These are phyloP conservation scores for Tachysurus fulvidraco DNA, from an alignment of 2,113 vertebrate species.

Conservation along the genomic window DNA sequence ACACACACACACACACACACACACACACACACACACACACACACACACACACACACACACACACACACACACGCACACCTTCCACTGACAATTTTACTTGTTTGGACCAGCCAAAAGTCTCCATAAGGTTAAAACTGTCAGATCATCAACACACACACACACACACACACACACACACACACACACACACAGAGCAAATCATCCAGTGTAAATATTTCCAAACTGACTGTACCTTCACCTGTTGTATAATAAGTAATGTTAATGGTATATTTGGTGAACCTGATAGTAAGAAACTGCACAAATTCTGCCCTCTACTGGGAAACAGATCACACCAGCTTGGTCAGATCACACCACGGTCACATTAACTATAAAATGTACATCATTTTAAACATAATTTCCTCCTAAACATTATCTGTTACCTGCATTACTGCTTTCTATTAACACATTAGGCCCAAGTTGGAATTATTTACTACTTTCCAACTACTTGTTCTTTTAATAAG, in stretches of 20 bases:
- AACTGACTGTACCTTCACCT: background rate
- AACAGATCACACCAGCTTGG: background rate
- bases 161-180: background rate
- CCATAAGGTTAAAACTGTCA: background rate
- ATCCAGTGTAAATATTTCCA: background rate
- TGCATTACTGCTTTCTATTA: background rate
- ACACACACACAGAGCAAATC: background rate
- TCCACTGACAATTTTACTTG: background rate
- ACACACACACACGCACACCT: background rate
- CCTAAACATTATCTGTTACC: background rate
- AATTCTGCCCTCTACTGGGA: conserved; percentile 38
- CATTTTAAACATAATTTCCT: background rate
- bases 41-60: conserved; percentile 2
- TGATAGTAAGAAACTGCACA: background rate
- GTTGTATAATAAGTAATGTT: background rate
- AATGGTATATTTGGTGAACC: background rate
- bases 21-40: background rate
- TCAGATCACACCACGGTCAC: background rate
- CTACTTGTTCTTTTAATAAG: too few relatives aligned
- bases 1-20: background rate
- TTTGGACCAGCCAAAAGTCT: background rate
- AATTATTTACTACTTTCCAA: background rate
- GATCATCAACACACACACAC: background rate
- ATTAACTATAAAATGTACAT: background rate
- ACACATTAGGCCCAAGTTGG: background rate